Base-by-base conservation (phyloP, 2,797 vertebrate species). In the Ara ararauna region DNA sequence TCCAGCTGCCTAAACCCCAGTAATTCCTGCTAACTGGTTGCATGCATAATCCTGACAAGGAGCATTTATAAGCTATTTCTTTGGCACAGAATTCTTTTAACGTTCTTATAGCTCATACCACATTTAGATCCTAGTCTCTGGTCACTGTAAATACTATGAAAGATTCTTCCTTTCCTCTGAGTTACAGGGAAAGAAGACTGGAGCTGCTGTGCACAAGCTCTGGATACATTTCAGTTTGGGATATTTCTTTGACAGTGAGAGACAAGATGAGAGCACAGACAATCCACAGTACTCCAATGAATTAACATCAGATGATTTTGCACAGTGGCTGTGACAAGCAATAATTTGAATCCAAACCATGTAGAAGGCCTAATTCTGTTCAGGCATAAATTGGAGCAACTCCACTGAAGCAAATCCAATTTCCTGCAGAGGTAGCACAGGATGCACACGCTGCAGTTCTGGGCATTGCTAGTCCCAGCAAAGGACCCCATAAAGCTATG, bases 291-390 rank as follows among this genome's bases (percentile, higher is more conserved):
- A 91, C 38, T 80, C 58, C 71, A 29, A 6, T 40, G 89, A 91
- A 95, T 91, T 93, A 93, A 95, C 66, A 72, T 92, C 93, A 87
- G 89, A 87, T 94, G 91, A 89, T 87, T 92, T 90, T 36, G 38
- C 81, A 73, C 70, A 54, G 87, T 78, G 85, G 48, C 56, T 91
- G 40, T 95, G 90, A 93, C 94, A 94, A 85, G 92, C 56, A 54
- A 44, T 87, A 87, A 91, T 95, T 80, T 94, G 73, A 94, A 91
- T 83, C 81, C 87, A 89, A 80, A 61, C 61, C 81, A 36, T 77
- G 90, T 67, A 94, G 94, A 96, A 94, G 68, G 92, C 87, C 89
- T 87, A 92, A 94, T 92, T 94, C 96, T 96, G 89, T 68, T 93
- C 93, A 95, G 90, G 87, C 82, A 93, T 93, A 92, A 91, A 94